Evolutionary conservation across 1,140 invertebrate species (phyloP), one percentile per base, ranked within the genome.

Genomic region (Heliconius congener): DNA sequence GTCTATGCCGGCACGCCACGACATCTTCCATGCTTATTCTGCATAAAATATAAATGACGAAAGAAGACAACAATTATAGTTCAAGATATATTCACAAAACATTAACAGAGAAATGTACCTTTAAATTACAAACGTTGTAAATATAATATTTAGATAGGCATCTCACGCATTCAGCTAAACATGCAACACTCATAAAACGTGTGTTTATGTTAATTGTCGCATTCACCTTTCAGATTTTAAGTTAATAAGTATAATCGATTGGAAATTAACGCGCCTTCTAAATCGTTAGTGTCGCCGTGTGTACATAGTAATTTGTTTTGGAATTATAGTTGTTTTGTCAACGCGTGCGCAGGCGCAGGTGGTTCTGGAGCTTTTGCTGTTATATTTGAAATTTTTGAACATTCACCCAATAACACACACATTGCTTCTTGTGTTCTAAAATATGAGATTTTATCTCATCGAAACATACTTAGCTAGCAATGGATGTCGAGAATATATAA

Each of bases 281-380:
- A 80, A 80, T 71, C 76, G 76, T 76, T 78, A 75, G 74, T 77
- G 55, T 74, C 57, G 73, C 78, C 73, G 78, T 71, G 42, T 73
- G 76, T 79, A 77, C 74, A 34, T 39, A 77, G 80, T 77, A 83
- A 83, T 83, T 85, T 85, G 78, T 80, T 46, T 74, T 60, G 70
- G 73, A 85, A 85, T 85, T 83, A 85, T 83, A 80, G 83, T 81
- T 76, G 79, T 80, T 80, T 77, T 80, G 80, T 81, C 79, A 80
- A 80, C 81, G 78, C 79, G 80, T 76, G 80, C 80, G 71, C 80
- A 80, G 27, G 46, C 71, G 74, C 84, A 85, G 84, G 78, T 85
- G 84, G 57, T 42, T 27, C 78, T 13, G 80, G 46, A 70, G 71
- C 71, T 13, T 42, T 18, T 66, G 42, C 34, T 71, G 71, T 30